phyloP scores from a whole-genome alignment of 2,797 vertebrate genomes.

The Sebastes iracundus region DNA sequence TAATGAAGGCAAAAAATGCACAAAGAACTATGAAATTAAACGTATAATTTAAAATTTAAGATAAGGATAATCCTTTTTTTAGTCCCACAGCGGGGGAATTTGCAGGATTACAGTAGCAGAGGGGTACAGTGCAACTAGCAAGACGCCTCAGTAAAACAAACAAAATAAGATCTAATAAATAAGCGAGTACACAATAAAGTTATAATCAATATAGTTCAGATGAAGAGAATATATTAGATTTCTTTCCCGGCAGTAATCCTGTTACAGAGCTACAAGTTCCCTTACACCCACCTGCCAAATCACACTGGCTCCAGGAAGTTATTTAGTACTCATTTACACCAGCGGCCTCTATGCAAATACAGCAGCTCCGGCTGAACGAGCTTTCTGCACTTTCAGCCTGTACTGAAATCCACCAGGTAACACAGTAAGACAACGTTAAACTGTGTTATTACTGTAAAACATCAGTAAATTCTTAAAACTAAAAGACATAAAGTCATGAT shows the following conservation, averaged over 20 bases:
- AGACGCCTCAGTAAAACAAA: no score
- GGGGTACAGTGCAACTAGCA: no score
- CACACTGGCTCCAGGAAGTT: constrained; percentile 38
- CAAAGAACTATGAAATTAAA: background rate
- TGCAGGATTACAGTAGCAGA: no score
- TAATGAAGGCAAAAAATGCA: background rate
- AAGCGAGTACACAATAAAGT: no score
- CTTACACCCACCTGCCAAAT: constrained; percentile 34
- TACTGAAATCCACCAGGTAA: background rate
- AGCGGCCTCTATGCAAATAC: constrained; percentile 36
- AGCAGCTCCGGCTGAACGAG: background rate
- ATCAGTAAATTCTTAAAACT: background rate
- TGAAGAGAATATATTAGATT: background rate
- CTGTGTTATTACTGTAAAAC: background rate
- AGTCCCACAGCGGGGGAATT: no score
- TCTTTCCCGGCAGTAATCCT: constrained; percentile 3
- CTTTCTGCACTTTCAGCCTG: background rate
- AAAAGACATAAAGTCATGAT: background rate
- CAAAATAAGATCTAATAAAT: no score
- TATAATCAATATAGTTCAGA: no score
- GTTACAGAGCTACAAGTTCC: background rate
- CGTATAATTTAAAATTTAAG: background rate
- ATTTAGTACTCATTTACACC: constrained; percentile 25
- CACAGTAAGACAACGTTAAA: background rate
- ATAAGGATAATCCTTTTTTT: rapidly evolving